phyloP scores from a whole-genome alignment of 2,113 vertebrate species.

The Hemibagrus wyckioides region DNA sequence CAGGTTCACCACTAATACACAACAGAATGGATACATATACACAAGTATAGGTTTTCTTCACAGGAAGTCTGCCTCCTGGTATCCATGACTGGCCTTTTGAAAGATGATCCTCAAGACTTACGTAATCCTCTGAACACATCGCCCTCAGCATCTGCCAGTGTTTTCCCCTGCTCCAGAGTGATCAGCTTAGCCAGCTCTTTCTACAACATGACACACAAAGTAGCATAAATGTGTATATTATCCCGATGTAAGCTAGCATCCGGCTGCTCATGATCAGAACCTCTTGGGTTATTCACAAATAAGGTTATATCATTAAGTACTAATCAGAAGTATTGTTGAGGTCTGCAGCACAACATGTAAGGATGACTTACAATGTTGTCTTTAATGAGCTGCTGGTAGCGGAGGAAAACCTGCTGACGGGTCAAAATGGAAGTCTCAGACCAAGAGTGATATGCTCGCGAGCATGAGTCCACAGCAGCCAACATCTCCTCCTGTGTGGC shows the following conservation, averaged over 20 bases:
- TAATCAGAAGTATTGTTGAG: background rate
- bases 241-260: background rate
- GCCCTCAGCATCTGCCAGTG: constrained; percentile 94
- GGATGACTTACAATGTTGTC: constrained; percentile 88
- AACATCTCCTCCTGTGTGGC: constrained; percentile 91
- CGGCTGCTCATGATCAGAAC: background rate
- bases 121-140: constrained; percentile 97
- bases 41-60: background rate
- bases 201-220: constrained; percentile 68
- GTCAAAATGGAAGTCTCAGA: constrained; percentile 89
- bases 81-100: constrained; percentile 23
- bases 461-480: constrained; percentile 86
- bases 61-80: background rate
- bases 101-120: constrained; percentile 72
- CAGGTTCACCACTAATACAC: background rate
- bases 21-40: background rate
- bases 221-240: background rate
- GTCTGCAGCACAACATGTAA: background rate
- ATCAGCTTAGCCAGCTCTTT: constrained; percentile 93
- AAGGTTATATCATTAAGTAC: no score
- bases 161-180: constrained; percentile 95
- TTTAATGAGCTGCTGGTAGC: constrained; percentile 96
- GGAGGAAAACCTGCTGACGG: constrained; percentile 91
- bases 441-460: constrained; percentile 83
- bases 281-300: background rate